Evolutionary conservation across 2,113 vertebrate species (phyloP).

Genomic region (Nyctereutes procyonoides): DNA sequence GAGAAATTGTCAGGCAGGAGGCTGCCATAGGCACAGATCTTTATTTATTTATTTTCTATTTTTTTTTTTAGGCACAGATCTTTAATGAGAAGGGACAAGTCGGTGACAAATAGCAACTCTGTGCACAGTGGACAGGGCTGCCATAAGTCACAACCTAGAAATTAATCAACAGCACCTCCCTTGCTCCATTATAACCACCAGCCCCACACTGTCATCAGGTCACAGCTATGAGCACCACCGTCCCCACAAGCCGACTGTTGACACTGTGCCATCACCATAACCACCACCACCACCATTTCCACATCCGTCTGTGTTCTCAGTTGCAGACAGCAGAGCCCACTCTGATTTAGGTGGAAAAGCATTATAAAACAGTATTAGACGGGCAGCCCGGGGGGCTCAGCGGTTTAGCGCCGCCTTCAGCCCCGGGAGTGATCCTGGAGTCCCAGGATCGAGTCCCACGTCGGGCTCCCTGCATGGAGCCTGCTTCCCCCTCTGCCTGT

Average conservation of each 20-base stretch:
- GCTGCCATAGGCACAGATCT: background rate
- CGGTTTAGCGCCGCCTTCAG: too few species aligned
- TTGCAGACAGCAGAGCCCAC: background rate
- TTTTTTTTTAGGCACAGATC: background rate
- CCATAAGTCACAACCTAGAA: too few species aligned
- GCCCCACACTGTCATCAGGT: too few species aligned
- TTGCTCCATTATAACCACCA: background rate
- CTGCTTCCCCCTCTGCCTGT: too few species aligned
- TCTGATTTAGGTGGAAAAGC: background rate
- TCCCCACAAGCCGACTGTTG: background rate
- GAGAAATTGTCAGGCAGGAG: background rate
- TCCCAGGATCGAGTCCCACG: too few species aligned
- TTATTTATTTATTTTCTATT: too few species aligned
- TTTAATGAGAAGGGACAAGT: background rate
- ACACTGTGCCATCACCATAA: rapidly evolving
- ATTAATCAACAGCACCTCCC: too few species aligned
- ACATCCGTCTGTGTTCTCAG: background rate
- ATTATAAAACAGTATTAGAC: background rate
- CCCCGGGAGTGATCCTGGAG: too few species aligned
- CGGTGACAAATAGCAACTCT: background rate
- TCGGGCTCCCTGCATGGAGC: too few species aligned
- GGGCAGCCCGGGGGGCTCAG: too few species aligned
- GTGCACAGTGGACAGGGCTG: background rate
- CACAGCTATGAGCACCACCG: rapidly evolving
- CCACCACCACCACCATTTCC: too few species aligned